Base-by-base conservation (phyloP, 2,113 vertebrate species). In the Gallinago undulata region DNA sequence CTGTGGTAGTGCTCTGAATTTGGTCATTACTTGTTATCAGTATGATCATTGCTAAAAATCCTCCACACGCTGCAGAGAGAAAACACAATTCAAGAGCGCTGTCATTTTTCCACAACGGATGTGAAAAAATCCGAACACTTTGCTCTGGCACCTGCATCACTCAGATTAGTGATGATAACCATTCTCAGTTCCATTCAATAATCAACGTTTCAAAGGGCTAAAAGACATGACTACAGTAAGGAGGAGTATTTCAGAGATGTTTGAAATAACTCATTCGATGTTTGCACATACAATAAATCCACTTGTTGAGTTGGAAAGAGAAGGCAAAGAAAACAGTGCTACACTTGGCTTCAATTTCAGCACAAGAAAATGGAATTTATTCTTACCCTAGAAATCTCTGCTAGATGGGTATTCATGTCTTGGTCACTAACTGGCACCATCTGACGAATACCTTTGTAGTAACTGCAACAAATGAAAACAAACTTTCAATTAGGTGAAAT, bases 331-430 rank as follows among this genome's bases (percentile, higher is more conserved):
- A 85, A 47, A 1, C 27, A 69, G 14, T 50, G n/a, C 24, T 83
- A 11, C 27, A 41, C 31, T 66, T 79, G 27, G 27, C n/a, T 90
- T 51, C 31, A 31, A 27, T 91, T 83, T 80, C 57, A 70, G 28
- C 15, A 81, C 18, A 90, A 80, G 59, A 85, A 81, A 95, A 76
- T 10, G 12, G 39, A 82, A 89, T 79, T 78, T 67, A 60, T 68
- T 95, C 99, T 99, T 97, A 99, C 99, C 99, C 99, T 98, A 79
- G 99, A 99, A 96, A 99, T 99, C 97, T 99, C 99, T 41, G 99
- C 99, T 98, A 99, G 97, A 96, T 99, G 99, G 33, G 99, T 99
- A 98, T 99, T 99, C 99, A 99, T 99, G 96, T 99, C 99, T 96
- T 99, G 99, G 98, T 99, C 99, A 55, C 99, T 99, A 95, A 99